A percentile compares a stretch with the other conserved stretches of the same genome.
Evolutionary conservation across 2,797 vertebrate genomes (phyloP).

Genomic region (Halcyon leucocephala): DNA sequence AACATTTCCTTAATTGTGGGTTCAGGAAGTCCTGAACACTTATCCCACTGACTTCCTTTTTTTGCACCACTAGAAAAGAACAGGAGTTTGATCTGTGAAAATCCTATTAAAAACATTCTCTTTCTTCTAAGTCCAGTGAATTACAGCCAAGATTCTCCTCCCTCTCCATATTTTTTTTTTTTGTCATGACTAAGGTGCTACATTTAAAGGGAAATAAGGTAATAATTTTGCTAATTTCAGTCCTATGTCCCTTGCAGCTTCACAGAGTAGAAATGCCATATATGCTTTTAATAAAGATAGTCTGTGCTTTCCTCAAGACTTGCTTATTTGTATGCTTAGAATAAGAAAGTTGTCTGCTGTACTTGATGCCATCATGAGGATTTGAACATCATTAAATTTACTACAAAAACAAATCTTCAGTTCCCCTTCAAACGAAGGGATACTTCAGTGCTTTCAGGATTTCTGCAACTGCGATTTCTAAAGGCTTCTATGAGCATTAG

Average conservation of each 20-base stretch:
- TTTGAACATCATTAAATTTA: neutral
- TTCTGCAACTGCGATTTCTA: neutral
- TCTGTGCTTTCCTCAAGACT: neutral
- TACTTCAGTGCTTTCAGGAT: neutral
- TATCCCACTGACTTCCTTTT: neutral
- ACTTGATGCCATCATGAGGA: neutral
- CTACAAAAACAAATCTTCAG: neutral
- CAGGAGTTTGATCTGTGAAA: neutral
- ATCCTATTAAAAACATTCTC: neutral
- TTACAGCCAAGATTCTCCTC: neutral
- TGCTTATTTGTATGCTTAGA: neutral
- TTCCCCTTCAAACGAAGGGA: neutral
- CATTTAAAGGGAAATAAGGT: neutral
- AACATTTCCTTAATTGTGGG: neutral
- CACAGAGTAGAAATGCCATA: neutral
- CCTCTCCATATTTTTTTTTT: neutral
- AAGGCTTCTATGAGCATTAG: neutral
- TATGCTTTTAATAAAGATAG: neutral
- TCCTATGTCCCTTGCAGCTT: neutral
- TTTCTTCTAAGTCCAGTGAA: neutral
- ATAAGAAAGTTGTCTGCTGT: neutral
- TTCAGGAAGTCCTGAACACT: neutral
- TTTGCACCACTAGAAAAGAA: neutral
- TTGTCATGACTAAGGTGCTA: neutral
- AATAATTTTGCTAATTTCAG: neutral